Evolutionary conservation across 35 echinoderm and acorn worm genomes (phyloP), one percentile per base, ranked within the genome.

Genomic region (Lytechinus pictus): DNA sequence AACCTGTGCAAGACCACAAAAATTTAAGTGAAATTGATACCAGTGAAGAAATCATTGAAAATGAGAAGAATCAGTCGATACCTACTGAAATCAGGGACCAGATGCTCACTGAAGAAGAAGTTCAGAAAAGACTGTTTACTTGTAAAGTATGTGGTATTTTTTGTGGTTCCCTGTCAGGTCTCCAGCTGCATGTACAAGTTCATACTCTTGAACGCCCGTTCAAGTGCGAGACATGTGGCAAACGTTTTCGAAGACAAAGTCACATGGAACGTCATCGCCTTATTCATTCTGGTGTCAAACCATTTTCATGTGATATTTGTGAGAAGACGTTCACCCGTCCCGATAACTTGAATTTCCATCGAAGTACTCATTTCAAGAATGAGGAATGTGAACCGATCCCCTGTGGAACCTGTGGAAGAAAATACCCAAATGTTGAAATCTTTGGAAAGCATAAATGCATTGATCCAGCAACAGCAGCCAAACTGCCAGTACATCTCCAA

Each of bases 91-190:
- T 0, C 66, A 79, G n/a, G 66, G 66, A 79, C 66, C 66, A 19
- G n/a, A 24, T 24, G 19, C 19, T 79, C 10, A 57, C 92, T 93
- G 55, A 54, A 27, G 53, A 93, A 54, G 52, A 93, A 93, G 24
- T 55, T 11, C 52, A 93, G 55, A 93, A 95, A 19, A 95, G 60
- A 89, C 95, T 88, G 11, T 95, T 87, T 66, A 87, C 86, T 3
- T 95, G 95, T 52, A 95, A 95, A 95, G 95, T 95, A 21, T 95
- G 95, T 86, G 95, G 87, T 44, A 89, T 87, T 52, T 87, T 88
- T 12, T 95, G 79, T 89, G 87, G 72, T 53, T 95, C 87, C 52
- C 54, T 88, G 5, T 21, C 44, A 10, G 87, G 87, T 27, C 92
- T 93, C 27, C 53, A 93, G 55, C 52, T 57, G 27, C 92, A 93